Evolutionary conservation across 2,888 invertebrate species (phyloP), one percentile per base, ranked within the genome.

Genomic region (Heliconius erato): DNA sequence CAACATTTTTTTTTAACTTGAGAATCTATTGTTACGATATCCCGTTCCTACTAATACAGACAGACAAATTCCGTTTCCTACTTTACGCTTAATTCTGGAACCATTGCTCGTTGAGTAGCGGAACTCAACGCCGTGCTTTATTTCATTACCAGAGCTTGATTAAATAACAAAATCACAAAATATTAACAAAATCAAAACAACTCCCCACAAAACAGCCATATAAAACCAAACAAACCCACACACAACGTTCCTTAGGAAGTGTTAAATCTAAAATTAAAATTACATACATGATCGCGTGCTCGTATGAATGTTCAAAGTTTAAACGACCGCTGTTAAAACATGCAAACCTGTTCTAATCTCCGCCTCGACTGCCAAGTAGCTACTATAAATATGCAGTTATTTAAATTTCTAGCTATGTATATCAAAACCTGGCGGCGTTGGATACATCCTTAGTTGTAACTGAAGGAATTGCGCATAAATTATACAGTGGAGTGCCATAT

Each of bases 191-290:
- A 28, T 28, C 26, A 16, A 14, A 71, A 19, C 35, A 35, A 23
- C 12, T 7, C 26, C 19, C 12, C n/a, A 11, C n/a, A 23, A 26
- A 5, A 14, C 3, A 26, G 11, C 7, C 12, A 26, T 32, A 63
- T 16, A 72, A 63, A 49, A 40, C n/a, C 54, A 74, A 74, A 81
- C 54, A 82, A 87, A 82, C 74, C 82, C 82, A 84, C 84, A 86
- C 67, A 82, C 40, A 81, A 85, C 86, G 80, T 84, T 72, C 26
- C 84, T 84, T 85, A 59, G 77, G 80, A 77, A 72, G 80, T 72
- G 76, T 54, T 72, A 76, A 79, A 84, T 83, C 81, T 84, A 79
- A 83, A 83, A 80, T 83, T 85, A 82, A 82, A 85, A 85, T 85
- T 71, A 81, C 83, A 82, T 71, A 79, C 81, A 83, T 74, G 74